Evolutionary conservation across 2,888 invertebrate genomes (phyloP).

Genomic region (Cheilosia variabilis): DNA sequence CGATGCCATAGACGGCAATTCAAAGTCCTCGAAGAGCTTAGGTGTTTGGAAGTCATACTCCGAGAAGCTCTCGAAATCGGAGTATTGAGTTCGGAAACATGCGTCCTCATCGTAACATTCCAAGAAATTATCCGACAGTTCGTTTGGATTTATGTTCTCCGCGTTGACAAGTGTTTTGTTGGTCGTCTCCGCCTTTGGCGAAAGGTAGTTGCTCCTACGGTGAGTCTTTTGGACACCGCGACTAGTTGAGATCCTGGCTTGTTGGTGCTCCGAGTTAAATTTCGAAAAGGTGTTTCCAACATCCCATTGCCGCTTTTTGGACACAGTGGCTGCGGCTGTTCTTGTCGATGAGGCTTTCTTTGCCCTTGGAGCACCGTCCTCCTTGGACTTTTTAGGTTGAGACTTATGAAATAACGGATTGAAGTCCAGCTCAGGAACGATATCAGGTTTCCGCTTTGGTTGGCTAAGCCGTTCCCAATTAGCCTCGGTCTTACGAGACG

Average conservation of each 20-base stretch:
- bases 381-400: neutral
- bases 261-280: neutral
- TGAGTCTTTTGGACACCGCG: neutral
- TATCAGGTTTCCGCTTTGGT: constrained; percentile 35
- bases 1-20: neutral
- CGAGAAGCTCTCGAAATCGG: constrained; percentile 34
- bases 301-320: constrained; percentile 19
- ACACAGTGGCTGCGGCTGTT: neutral
- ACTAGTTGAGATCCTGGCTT: neutral
- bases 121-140: constrained; percentile 9
- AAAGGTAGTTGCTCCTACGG: constrained; percentile 5
- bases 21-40: constrained; percentile 4
- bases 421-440: constrained; percentile 37
- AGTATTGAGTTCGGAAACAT: constrained; percentile 28
- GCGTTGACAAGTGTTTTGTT: neutral
- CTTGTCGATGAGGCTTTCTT: neutral
- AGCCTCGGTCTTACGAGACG: constrained; percentile 44
- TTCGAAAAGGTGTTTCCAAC: constrained; percentile 28
- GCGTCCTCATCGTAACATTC: constrained; percentile 50
- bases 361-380: neutral
- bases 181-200: constrained; percentile 2
- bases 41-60: constrained; percentile 41
- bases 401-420: neutral
- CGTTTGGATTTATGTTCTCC: constrained; percentile 46
- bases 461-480: constrained; percentile 76